Evolutionary conservation across 2,888 invertebrate genomes (phyloP).

Genomic region (Leucozona laternaria): DNA sequence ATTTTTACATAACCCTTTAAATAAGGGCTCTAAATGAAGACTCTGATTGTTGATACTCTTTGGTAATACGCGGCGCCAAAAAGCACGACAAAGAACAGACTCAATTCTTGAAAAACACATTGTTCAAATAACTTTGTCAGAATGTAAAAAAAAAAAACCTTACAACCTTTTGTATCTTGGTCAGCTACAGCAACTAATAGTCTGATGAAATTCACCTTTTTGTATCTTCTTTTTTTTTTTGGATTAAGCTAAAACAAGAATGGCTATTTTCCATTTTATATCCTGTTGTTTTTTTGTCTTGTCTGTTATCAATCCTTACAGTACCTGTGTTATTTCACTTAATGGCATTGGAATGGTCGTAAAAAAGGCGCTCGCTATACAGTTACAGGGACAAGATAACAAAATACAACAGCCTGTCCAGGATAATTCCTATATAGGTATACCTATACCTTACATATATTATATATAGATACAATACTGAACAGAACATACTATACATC

Average conservation of each 20-base stretch:
- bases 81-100: too few relatives aligned
- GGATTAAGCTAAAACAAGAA: slow-evolving; percentile 67
- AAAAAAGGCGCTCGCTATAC: slow-evolving; percentile 70
- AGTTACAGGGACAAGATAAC: slow-evolving; percentile 65
- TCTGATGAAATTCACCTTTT: slow-evolving; percentile 18
- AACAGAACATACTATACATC: background rate
- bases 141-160: too few relatives aligned
- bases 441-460: too few relatives aligned
- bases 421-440: slow-evolving; percentile 21
- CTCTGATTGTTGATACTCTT: too few relatives aligned
- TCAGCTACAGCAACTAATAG: too few relatives aligned
- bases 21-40: too few relatives aligned
- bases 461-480: background rate
- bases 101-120: too few relatives aligned
- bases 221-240: slow-evolving; percentile 25
- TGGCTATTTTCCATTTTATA: slow-evolving; percentile 67
- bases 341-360: slow-evolving; percentile 70
- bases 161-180: too few relatives aligned
- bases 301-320: slow-evolving; percentile 66
- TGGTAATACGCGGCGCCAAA: too few relatives aligned
- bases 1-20: too few relatives aligned
- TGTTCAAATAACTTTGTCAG: too few relatives aligned
- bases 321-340: slow-evolving; percentile 76
- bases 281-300: slow-evolving; percentile 46
- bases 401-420: slow-evolving; percentile 55